Percentiles rank a stretch among this genome's conserved stretches.
Conservation (phyloP, 2,888 invertebrate genomes). For the Mycalesis mineus region DNA sequence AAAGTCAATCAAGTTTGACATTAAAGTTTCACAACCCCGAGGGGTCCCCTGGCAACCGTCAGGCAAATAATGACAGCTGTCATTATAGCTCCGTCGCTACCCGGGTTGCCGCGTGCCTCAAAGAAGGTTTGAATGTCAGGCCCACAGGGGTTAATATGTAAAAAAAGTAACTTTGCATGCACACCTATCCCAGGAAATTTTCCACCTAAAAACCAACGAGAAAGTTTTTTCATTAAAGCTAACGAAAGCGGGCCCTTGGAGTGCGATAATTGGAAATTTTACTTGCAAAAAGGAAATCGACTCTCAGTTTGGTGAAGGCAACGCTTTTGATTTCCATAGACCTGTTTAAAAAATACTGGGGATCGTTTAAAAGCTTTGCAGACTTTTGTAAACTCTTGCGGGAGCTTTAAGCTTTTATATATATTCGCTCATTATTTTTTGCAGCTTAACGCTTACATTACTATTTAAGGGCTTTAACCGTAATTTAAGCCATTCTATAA, state of each 20-base stretch:
- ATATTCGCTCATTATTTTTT: neutral
- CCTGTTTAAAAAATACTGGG: neutral
- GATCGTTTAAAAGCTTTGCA: neutral
- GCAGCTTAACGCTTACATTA: neutral
- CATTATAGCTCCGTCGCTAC: too few species aligned
- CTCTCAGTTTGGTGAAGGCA: neutral
- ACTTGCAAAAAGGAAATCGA: constrained; percentile 8
- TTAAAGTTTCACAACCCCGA: too few species aligned
- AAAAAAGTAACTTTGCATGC: too few species aligned
- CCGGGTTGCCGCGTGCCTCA: too few species aligned
- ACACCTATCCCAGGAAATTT: too few species aligned
- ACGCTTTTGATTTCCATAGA: neutral
- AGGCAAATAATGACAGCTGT: too few species aligned
- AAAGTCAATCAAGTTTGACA: too few species aligned
- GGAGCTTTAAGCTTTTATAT: neutral
- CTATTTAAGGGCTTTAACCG: too few species aligned
- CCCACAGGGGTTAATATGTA: too few species aligned
- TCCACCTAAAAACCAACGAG: neutral
- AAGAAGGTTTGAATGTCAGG: too few species aligned
- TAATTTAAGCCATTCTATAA: too few species aligned
- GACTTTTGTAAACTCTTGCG: neutral
- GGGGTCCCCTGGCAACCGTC: too few species aligned
- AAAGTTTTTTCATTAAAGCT: constrained; percentile 5
- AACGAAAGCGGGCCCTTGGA: neutral
- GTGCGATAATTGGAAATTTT: constrained; percentile 7